Conservation (phyloP, 1,140 invertebrate species). For the silkworm (Bombyx mori) region DNA sequence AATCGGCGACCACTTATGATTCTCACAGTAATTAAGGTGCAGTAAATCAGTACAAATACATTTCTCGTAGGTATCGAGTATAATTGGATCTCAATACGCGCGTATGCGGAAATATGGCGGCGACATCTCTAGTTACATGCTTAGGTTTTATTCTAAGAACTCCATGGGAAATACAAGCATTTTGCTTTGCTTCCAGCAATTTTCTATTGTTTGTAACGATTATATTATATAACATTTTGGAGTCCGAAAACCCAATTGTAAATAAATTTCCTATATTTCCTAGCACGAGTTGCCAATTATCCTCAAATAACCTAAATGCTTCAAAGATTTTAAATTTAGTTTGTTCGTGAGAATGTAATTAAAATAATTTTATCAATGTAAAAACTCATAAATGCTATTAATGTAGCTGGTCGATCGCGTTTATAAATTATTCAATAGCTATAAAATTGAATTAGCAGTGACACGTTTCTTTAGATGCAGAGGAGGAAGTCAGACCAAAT, state of each 20-base stretch:
- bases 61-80: conserved; percentile 56
- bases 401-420: not conserved
- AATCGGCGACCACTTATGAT: conserved; percentile 32
- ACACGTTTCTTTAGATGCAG: too few relatives aligned
- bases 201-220: too few relatives aligned
- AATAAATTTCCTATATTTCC: too few relatives aligned
- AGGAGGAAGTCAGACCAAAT: too few relatives aligned
- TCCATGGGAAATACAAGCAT: conserved; percentile 41
- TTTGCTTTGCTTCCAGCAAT: too few relatives aligned
- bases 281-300: too few relatives aligned
- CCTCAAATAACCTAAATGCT: too few relatives aligned
- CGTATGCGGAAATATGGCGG: conserved; percentile 60
- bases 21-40: conserved; percentile 56
- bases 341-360: too few relatives aligned
- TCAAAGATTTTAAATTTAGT: too few relatives aligned
- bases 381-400: too few relatives aligned
- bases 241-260: too few relatives aligned
- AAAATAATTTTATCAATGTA: not conserved
- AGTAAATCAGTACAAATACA: conserved; percentile 49
- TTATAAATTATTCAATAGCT: not conserved
- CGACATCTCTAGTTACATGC: conserved; percentile 59
- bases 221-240: too few relatives aligned
- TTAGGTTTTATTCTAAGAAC: conserved; percentile 59
- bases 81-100: conserved; percentile 63
- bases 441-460: conserved; percentile 1